These are phyloP conservation scores for Scaptomyza polygonia DNA, from an alignment of 2,888 invertebrate species.

Conservation along the genomic window DNA sequence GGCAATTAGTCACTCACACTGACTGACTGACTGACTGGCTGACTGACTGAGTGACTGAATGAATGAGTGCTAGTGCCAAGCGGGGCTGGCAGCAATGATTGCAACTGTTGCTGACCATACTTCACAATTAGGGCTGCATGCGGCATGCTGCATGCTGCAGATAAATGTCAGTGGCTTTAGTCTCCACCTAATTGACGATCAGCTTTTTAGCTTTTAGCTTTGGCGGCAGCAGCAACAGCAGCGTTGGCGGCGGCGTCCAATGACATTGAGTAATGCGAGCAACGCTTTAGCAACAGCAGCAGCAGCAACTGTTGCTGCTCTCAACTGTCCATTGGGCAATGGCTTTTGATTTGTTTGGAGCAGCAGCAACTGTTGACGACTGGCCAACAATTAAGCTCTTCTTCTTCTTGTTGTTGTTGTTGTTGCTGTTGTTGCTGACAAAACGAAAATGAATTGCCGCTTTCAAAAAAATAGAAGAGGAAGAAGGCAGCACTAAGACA, in stretches of 20 bases:
- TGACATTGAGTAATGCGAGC: slow-evolving; percentile 78
- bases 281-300: slow-evolving; percentile 39
- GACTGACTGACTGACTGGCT: slow-evolving; percentile 37
- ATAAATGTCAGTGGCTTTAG: slow-evolving; percentile 69
- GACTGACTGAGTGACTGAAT: slow-evolving; percentile 19
- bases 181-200: slow-evolving; percentile 70
- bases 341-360: slow-evolving; percentile 71
- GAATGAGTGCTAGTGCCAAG: slow-evolving; percentile 3
- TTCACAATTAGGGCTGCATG: slow-evolving; percentile 27
- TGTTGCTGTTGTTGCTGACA: slow-evolving; percentile 42
- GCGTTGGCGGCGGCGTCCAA: slow-evolving; percentile 66
- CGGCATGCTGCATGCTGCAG: slow-evolving; percentile 46
- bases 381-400: slow-evolving; percentile 67
- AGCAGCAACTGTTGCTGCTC: slow-evolving; percentile 21
- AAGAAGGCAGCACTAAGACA: slow-evolving; percentile 30
- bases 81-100: slow-evolving; percentile 36
- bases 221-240: slow-evolving; percentile 53
- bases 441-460: slow-evolving; percentile 73
- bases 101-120: slow-evolving; percentile 27
- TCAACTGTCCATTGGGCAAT: slow-evolving; percentile 39
- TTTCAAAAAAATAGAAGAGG: slow-evolving; percentile 56
- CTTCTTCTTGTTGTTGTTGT: slow-evolving; percentile 19
- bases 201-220: slow-evolving; percentile 48
- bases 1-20: slow-evolving; percentile 74
- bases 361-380: slow-evolving; percentile 59